Conservation (phyloP, 2,113 vertebrate genomes). For the Elgaria multicarinata region DNA sequence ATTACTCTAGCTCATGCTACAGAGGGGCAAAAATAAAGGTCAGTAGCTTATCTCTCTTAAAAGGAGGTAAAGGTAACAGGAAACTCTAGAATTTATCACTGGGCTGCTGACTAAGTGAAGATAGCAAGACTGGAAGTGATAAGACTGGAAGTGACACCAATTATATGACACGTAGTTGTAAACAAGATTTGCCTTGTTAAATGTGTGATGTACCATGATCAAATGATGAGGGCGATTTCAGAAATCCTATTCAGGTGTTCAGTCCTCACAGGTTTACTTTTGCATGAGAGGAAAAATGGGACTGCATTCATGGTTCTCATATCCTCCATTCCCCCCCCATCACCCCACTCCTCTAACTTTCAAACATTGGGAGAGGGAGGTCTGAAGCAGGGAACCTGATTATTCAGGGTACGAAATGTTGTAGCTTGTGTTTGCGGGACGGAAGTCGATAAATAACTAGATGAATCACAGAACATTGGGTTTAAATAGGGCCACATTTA, state of each 20-base stretch:
- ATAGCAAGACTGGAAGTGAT: conserved; percentile 20
- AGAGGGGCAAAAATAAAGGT: conserved; percentile 62
- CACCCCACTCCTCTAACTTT: too few species aligned
- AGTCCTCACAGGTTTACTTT: background rate
- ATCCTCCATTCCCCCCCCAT: background rate
- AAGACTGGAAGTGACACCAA: conserved; percentile 21
- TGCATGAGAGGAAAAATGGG: background rate
- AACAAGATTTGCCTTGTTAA: background rate
- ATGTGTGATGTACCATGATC: background rate
- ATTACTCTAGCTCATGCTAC: conserved; percentile 55
- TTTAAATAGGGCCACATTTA: too few species aligned
- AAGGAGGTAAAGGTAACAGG: conserved; percentile 59
- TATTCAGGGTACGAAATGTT: background rate
- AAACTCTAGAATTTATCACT: conserved; percentile 65
- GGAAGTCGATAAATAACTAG: too few species aligned
- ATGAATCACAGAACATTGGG: too few species aligned
- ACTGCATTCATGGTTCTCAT: background rate
- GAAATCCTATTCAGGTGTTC: background rate
- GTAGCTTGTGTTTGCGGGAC: too few species aligned
- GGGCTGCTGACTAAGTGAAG: conserved; percentile 36
- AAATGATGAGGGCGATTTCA: background rate
- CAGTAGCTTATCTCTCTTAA: conserved; percentile 57
- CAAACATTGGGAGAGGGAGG: too few species aligned
- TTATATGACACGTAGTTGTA: background rate
- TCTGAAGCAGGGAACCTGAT: too few species aligned